These are phyloP conservation scores for Ormia ochracea DNA, from an alignment of 2,888 invertebrate genomes.

Conservation along the genomic window DNA sequence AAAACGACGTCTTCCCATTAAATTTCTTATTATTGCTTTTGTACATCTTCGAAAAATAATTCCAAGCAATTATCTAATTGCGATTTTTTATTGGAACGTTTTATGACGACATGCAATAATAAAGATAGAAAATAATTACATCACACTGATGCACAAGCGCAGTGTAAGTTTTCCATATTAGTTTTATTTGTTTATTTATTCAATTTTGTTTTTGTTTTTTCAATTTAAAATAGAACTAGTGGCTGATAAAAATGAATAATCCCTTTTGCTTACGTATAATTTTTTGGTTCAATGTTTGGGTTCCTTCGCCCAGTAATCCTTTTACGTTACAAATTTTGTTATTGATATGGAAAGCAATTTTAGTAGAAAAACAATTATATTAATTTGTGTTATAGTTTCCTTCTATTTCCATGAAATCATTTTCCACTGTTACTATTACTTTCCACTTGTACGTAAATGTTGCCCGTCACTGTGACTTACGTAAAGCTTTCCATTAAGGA, in stretches of 20 bases:
- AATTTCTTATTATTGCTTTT: constrained; percentile 41
- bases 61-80: constrained; percentile 57
- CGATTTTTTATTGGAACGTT: constrained; percentile 31
- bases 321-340: too few species aligned
- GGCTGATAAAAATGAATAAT: too few species aligned
- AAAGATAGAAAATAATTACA: background rate
- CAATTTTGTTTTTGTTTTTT: too few species aligned
- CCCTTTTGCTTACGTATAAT: too few species aligned
- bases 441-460: background rate
- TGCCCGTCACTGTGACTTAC: background rate
- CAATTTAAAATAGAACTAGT: too few species aligned
- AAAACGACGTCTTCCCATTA: constrained; percentile 11
- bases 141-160: background rate
- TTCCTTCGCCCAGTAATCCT: too few species aligned
- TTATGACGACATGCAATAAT: background rate
- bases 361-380: too few species aligned
- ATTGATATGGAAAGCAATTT: too few species aligned
- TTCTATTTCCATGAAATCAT: background rate
- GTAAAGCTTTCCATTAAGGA: background rate
- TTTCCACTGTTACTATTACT: background rate
- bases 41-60: constrained; percentile 26
- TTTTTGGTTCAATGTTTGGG: too few species aligned
- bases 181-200: too few species aligned
- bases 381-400: too few species aligned
- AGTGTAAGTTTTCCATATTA: background rate